Base-by-base conservation (phyloP, 2,888 invertebrate genomes). In the Chirona hameri region DNA sequence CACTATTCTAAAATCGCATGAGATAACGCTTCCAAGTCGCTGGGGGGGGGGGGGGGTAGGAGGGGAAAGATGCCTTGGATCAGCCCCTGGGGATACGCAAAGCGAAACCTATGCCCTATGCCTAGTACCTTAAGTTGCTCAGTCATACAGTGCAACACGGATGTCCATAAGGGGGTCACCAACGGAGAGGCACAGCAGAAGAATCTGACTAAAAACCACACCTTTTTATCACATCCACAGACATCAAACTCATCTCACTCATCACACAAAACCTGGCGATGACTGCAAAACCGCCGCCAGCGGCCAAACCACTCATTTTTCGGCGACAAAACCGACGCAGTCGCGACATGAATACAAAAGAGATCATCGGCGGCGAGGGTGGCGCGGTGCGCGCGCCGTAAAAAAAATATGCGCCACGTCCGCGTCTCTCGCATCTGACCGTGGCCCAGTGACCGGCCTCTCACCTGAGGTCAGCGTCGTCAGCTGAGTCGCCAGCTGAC, bases 401-500 rank as follows among this genome's bases (percentile, higher is more conserved):
- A 60, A 60, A 60, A 39, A 39, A 39, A 39, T 39, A 29, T n/a
- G 27, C 69, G 60, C 24, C 69, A 29, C 29, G 60, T 69, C 69
- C 69, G 69, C 69, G 39, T 39, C n/a, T 27, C 21, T 14, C 21
- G 27, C 14, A 9, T 10, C 69, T 14, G 69, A 27, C 69, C 69
- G 24, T 69, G 69, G 69, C 69, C 27, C 69, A 69, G 27, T 69
- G 69, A 29, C 69, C 29, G 69, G 29, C 69, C 69, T 69, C 69
- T 69, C 60, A 60, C 69, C 69, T 27, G 69, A 29, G 69, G 69
- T 69, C 69, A 69, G 69, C 27, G 14, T 27, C 69, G 69, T 29
- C 69, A 29, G 69, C 69, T 29, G 27, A 69, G 69, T 9, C 27
- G 69, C 69, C 69, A n/a, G 60, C 60, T 60, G 60, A 60, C 60